phyloP scores from a whole-genome alignment of 1,140 invertebrate species.

The Camponotus vicinus region DNA sequence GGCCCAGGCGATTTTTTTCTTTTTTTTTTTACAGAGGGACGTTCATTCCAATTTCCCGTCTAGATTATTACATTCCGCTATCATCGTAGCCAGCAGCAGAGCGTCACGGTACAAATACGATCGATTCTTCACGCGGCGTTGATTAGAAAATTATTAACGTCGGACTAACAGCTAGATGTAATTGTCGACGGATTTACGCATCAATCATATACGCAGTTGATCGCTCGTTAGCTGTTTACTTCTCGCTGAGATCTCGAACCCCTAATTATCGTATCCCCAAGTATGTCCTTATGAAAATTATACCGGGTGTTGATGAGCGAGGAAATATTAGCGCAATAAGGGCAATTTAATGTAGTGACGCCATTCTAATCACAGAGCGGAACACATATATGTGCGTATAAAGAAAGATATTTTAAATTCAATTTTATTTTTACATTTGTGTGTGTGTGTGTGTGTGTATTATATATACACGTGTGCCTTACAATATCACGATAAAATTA shows the following conservation, averaged over 20 bases:
- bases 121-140: conserved; percentile 58
- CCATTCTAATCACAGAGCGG: neutral
- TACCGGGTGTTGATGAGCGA: conserved; percentile 9
- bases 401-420: neutral
- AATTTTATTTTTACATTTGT: conserved; percentile 22
- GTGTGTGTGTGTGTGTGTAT: no score
- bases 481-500: conserved; percentile 8
- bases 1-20: conserved; percentile 33
- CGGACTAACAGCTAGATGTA: conserved; percentile 49
- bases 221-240: conserved; percentile 59
- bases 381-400: neutral
- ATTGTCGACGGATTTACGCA: conserved; percentile 57
- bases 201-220: conserved; percentile 44
- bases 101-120: conserved; percentile 60
- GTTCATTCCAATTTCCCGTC: conserved; percentile 55
- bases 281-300: conserved; percentile 54
- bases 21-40: no score
- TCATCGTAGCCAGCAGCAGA: conserved; percentile 12
- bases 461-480: neutral
- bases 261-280: conserved; percentile 42
- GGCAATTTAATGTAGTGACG: conserved; percentile 25
- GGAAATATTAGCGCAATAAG: conserved; percentile 30
- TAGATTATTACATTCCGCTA: conserved; percentile 50
- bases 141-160: conserved; percentile 64
- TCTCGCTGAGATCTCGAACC: conserved; percentile 32